Conservation (phyloP, 2,113 vertebrate genomes). For the Calidris pygmaea region DNA sequence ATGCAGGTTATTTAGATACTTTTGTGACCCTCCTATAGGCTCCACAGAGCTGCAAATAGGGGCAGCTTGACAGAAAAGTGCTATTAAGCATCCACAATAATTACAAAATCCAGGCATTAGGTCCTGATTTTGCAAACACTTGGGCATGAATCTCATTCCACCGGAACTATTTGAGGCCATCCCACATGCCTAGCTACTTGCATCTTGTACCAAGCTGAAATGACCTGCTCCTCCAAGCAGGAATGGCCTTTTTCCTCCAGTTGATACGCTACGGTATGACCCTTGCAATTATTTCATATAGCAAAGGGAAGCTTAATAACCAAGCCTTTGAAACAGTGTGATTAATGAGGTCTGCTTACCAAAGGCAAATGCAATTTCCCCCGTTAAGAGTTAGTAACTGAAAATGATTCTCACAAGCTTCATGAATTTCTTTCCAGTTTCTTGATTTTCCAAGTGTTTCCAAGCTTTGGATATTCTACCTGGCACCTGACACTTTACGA, state of each 20-base stretch:
- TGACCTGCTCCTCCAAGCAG: neutral
- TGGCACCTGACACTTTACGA: neutral
- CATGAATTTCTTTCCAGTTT: neutral
- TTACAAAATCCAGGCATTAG: neutral
- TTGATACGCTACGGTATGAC: neutral
- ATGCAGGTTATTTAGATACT: neutral
- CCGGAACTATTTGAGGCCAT: neutral
- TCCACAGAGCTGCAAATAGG: neutral
- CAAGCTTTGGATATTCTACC: neutral
- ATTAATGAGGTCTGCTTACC: slow-evolving; percentile 50
- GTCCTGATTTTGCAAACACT: neutral
- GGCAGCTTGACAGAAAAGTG: neutral
- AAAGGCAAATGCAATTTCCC: slow-evolving; percentile 36
- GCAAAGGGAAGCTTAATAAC: neutral
- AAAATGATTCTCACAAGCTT: neutral
- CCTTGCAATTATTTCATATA: neutral
- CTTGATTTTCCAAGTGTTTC: neutral
- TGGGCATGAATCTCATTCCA: neutral
- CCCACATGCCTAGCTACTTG: neutral
- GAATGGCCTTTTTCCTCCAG: neutral
- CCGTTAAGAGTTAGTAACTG: neutral
- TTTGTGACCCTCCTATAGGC: neutral
- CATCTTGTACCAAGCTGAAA: neutral
- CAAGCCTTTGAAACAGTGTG: neutral
- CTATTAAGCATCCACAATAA: neutral